Percentiles rank a stretch among this genome's conserved stretches.
phyloP scores from a whole-genome alignment of 92 coral and sea anemone genomes.

The Umimayanthus chanpuru region DNA sequence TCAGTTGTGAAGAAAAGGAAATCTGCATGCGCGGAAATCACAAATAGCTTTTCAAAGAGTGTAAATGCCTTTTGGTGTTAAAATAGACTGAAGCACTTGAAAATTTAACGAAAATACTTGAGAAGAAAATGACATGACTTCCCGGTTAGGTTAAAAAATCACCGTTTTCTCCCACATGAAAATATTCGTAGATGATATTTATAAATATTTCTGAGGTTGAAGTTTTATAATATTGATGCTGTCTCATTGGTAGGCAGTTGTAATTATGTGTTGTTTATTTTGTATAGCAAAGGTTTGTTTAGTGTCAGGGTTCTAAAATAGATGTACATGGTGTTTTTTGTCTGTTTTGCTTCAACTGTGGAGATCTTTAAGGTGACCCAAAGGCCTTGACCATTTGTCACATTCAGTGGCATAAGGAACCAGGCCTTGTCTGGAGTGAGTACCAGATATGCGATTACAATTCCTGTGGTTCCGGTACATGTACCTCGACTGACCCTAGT shows the following conservation, averaged over 20 bases:
- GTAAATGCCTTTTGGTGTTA: background rate
- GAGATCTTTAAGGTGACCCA: too few relatives aligned
- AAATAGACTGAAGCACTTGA: background rate
- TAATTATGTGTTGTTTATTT: slow-evolving; percentile 3
- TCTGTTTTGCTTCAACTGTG: background rate
- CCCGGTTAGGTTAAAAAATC: background rate
- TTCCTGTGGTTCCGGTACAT: background rate
- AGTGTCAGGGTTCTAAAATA: background rate
- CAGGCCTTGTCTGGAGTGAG: background rate
- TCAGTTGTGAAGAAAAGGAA: slow-evolving; percentile 14
- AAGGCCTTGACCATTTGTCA: background rate
- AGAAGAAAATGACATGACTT: background rate
- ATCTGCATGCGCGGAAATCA: slow-evolving; percentile 9
- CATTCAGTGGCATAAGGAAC: background rate
- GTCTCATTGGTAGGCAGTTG: background rate
- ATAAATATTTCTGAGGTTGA: background rate
- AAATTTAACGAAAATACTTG: background rate
- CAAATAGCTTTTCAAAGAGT: background rate
- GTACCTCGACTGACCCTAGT: background rate
- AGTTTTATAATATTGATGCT: background rate
- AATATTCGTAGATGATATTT: background rate
- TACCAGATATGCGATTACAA: too few relatives aligned
- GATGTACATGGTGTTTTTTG: background rate
- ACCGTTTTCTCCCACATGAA: background rate
- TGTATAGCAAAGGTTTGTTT: slow-evolving; percentile 4